phyloP scores from a whole-genome alignment of 2,797 vertebrate genomes.

The Melanogrammus aeglefinus region DNA sequence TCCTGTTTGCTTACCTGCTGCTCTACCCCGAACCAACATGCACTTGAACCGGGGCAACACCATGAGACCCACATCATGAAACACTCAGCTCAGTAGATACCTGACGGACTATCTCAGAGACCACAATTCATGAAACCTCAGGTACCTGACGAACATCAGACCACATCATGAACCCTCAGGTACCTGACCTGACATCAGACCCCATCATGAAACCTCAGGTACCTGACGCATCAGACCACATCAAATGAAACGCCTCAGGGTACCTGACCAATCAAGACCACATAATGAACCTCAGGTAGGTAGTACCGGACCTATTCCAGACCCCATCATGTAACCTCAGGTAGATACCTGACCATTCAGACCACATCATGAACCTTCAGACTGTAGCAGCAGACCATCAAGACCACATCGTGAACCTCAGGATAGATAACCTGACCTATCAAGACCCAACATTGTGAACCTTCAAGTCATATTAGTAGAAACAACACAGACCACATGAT shows the following conservation, averaged over 20 bases:
- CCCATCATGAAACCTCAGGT: too few relatives aligned
- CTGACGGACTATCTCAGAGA: background rate
- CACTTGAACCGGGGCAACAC: constrained; percentile 95
- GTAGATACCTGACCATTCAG: background rate
- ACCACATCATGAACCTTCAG: background rate
- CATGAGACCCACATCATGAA: constrained; percentile 98
- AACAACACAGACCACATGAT: too few relatives aligned
- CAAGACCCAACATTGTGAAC: too few relatives aligned
- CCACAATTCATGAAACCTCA: too few relatives aligned
- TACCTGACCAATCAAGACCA: too few relatives aligned
- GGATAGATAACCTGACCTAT: too few relatives aligned
- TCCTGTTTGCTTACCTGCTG: constrained; percentile 88
- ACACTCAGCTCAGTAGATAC: constrained; percentile 75
- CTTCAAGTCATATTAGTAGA: too few relatives aligned
- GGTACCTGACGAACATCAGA: too few relatives aligned
- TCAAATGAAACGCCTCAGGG: too few relatives aligned
- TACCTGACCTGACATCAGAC: too few relatives aligned
- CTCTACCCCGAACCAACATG: constrained; percentile 89
- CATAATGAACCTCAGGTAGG: background rate
- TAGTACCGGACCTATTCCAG: background rate
- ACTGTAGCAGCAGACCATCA: too few relatives aligned
- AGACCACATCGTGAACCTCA: background rate
- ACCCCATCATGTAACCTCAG: background rate
- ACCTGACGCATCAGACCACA: too few relatives aligned
- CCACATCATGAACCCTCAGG: background rate